Percentiles rank a stretch among this genome's conserved stretches.
Evolutionary conservation across 2,113 vertebrate species (phyloP).

Genomic region (Rallus limicola): DNA sequence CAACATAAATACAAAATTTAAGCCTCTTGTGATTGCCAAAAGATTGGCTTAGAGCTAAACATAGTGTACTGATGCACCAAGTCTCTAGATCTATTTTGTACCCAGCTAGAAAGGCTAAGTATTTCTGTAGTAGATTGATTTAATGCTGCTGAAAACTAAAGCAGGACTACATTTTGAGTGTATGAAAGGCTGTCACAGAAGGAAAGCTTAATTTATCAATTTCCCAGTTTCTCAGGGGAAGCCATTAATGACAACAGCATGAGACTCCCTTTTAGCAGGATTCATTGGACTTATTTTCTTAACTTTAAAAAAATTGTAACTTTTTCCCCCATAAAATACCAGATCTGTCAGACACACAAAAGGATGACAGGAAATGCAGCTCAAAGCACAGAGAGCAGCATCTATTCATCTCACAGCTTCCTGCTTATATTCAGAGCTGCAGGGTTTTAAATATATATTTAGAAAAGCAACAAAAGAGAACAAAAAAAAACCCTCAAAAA

Average conservation of each 20-base stretch:
- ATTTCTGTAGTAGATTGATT: conserved; percentile 43
- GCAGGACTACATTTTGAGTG: not conserved
- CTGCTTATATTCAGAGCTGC: not conserved
- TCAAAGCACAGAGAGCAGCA: not conserved
- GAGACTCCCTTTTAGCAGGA: conserved; percentile 33
- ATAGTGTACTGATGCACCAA: not conserved
- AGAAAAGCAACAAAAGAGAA: not conserved
- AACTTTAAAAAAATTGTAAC: not conserved
- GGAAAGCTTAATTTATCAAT: conserved; percentile 63
- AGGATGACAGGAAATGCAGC: not conserved
- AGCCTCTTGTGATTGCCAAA: not conserved
- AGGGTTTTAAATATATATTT: not conserved
- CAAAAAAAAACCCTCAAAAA: not conserved
- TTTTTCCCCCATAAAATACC: not conserved
- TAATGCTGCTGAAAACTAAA: conserved; percentile 25
- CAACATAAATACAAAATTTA: conserved; percentile 39
- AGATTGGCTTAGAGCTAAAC: conserved; percentile 12
- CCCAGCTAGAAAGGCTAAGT: not conserved
- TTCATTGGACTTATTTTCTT: conserved; percentile 28
- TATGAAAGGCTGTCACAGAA: conserved; percentile 48
- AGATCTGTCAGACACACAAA: not conserved
- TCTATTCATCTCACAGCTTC: not conserved
- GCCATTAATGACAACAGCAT: conserved; percentile 57
- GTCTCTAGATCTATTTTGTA: not conserved
- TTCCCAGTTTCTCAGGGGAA: conserved; percentile 53